phyloP scores from a whole-genome alignment of 2,797 vertebrate species.

The Menidia menidia region DNA sequence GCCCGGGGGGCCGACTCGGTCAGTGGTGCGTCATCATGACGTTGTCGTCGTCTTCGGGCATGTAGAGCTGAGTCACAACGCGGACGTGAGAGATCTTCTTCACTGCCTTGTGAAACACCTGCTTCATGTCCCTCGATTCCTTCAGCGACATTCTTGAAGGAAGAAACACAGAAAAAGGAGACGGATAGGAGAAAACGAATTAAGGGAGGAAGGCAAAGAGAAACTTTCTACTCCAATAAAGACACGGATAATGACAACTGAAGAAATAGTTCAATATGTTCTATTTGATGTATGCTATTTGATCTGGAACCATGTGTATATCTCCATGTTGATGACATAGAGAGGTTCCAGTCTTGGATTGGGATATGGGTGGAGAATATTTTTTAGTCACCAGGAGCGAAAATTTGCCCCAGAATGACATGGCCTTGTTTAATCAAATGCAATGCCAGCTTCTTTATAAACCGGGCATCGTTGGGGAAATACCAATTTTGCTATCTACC shows the following conservation, averaged over 20 bases:
- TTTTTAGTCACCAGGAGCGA: not conserved
- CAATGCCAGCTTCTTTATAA: not conserved
- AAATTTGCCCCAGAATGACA: not conserved
- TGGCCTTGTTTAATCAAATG: not conserved
- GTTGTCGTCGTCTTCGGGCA: slow-evolving; percentile 65
- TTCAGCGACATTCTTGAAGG: not conserved
- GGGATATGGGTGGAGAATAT: no score
- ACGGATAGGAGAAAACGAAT: not conserved
- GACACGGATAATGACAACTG: not conserved
- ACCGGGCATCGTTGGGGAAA: not conserved
- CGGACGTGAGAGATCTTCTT: slow-evolving; percentile 78
- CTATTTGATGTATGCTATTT: not conserved
- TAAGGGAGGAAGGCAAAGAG: not conserved
- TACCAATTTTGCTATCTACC: not conserved
- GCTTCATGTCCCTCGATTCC: slow-evolving; percentile 68
- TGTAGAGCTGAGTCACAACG: slow-evolving; percentile 64
- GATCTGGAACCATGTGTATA: no score
- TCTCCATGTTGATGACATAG: no score
- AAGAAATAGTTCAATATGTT: slow-evolving; percentile 10
- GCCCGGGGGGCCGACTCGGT: slow-evolving; percentile 14
- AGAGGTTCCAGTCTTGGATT: not conserved
- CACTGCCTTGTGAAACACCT: slow-evolving; percentile 78
- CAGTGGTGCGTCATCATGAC: slow-evolving; percentile 77
- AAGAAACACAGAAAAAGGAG: not conserved
- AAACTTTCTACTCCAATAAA: not conserved